These are phyloP conservation scores for Grammomys surdaster DNA, from an alignment of 2,113 vertebrate genomes.

Conservation along the genomic window DNA sequence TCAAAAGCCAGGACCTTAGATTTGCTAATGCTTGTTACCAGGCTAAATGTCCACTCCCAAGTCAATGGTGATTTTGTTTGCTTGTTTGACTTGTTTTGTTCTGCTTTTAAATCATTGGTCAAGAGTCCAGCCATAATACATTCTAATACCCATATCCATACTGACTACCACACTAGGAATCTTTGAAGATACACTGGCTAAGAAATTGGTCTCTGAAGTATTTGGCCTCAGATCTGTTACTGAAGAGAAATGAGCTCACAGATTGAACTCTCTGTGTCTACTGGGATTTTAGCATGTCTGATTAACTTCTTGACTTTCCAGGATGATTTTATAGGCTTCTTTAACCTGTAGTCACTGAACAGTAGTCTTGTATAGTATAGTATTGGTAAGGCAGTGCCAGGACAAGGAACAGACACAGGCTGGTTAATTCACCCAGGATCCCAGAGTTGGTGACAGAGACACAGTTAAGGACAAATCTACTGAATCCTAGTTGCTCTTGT, in stretches of 20 bases:
- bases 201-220: not conserved
- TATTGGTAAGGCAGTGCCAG: not conserved
- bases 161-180: not conserved
- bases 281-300: not conserved
- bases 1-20: not conserved
- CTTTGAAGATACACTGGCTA: not conserved
- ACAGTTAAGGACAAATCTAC: not conserved
- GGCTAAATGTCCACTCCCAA: not conserved
- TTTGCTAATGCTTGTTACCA: not conserved
- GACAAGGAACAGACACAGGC: not conserved
- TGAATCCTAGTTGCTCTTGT: not conserved
- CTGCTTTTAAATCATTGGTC: not conserved
- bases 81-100: not conserved
- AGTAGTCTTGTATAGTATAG: not conserved
- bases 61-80: not conserved
- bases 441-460: not conserved
- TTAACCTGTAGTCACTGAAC: not conserved
- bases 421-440: not conserved
- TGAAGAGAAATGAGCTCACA: not conserved
- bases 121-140: not conserved
- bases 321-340: not conserved
- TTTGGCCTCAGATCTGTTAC: not conserved
- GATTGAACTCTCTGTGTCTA: not conserved
- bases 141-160: not conserved
- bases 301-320: conserved; percentile 39